Conservation (phyloP, 2,113 vertebrate species). For the Panthera tigris region DNA sequence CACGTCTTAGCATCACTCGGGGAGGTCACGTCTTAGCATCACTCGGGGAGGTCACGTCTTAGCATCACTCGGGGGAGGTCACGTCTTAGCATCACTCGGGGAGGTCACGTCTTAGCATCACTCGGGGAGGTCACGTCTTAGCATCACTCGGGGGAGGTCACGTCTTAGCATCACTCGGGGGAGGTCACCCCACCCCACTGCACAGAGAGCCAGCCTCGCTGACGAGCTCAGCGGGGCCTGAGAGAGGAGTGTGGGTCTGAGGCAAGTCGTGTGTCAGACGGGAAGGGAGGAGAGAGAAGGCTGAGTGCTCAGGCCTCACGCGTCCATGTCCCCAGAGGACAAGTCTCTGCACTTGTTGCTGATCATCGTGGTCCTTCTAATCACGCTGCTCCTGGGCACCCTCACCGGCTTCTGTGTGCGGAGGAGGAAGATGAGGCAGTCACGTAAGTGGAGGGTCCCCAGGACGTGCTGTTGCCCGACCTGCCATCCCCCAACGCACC, state of each 20-base stretch:
- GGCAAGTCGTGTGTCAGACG: neutral
- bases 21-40: too few species aligned
- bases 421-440: constrained; percentile 26
- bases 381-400: neutral
- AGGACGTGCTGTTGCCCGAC: too few species aligned
- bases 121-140: neutral
- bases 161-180: neutral
- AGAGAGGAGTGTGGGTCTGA: neutral
- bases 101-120: neutral
- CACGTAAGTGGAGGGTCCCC: constrained; percentile 41
- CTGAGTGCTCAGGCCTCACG: neutral
- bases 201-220: neutral
- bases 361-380: neutral
- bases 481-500: neutral
- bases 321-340: neutral
- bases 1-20: too few species aligned
- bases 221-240: fast-evolving
- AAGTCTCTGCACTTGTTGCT: neutral
- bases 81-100: too few species aligned
- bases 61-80: neutral
- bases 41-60: neutral
- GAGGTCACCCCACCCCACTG: neutral
- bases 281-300: neutral
- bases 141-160: neutral
- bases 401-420: constrained; percentile 28